Evolutionary conservation across 2,888 invertebrate genomes (phyloP), one percentile per base, ranked within the genome.

Genomic region (Protodeltote pygarga): DNA sequence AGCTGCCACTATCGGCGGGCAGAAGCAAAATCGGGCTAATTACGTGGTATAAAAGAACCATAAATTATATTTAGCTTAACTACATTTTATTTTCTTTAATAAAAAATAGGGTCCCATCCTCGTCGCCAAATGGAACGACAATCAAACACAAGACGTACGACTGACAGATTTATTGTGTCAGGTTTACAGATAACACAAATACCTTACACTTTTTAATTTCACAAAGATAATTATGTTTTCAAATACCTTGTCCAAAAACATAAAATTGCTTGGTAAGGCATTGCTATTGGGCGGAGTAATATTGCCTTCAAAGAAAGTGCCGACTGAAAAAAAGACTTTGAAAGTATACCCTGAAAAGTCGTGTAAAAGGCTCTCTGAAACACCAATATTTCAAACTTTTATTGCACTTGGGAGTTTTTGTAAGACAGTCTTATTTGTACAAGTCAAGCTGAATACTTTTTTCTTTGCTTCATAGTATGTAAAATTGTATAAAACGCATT

Each of bases 241-340:
- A 0, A 45, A 20, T 48, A 20, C 38, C 65, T n/a, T 28, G 29
- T 66, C 58, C 40, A 40, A 31, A 28, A 28, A 23, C 32, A 44
- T 5, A 1, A 0, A 15, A 29, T 24, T 28, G 14, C 40, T 51
- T 31, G 15, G 37, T 45, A 64, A 47, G 51, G 39, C 55, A 47
- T 54, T 48, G 68, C 71, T 70, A 73, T 77, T 77, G 73, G 71
- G 55, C 66, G 33, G 28, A 54, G 54, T 52, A 70, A 71, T 62
- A 55, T 53, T 58, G 64, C 55, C 68, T 81, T 79, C 79, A 73
- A 78, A 66, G 65, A 76, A 79, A 78, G 67, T 72, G 72, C 67
- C 52, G 64, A 69, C 74, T 71, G 69, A 68, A 66, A 66, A n/a
- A 76, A 71, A 67, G 65, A 58, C 52, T 66, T 53, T 59, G 40